Evolutionary conservation across 2,797 vertebrate genomes (phyloP).

Genomic region (Xiphorhynchus erythropygius): DNA sequence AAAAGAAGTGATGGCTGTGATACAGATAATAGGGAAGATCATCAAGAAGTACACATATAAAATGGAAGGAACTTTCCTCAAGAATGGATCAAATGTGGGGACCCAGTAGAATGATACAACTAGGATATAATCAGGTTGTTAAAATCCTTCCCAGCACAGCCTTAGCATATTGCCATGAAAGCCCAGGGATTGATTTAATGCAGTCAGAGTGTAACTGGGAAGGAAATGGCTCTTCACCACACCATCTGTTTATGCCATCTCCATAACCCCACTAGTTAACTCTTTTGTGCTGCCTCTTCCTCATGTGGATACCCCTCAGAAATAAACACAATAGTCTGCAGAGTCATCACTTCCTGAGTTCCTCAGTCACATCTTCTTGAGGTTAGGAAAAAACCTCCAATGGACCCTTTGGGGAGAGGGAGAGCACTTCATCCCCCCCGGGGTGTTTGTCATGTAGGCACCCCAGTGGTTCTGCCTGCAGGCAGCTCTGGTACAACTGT

Average conservation of each 20-base stretch:
- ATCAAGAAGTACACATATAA: neutral
- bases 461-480: neutral
- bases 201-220: neutral
- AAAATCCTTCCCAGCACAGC: slow-evolving; percentile 14
- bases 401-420: neutral
- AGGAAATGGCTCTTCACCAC: slow-evolving; percentile 39
- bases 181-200: slow-evolving; percentile 24
- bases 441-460: neutral
- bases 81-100: neutral
- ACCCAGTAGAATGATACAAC: neutral
- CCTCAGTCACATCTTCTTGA: neutral
- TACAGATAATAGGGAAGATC: neutral
- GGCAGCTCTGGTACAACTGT: neutral
- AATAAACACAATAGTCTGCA: neutral
- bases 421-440: neutral
- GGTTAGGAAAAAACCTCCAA: neutral
- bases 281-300: neutral
- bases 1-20: neutral
- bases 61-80: neutral
- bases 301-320: neutral
- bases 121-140: neutral
- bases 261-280: neutral
- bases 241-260: slow-evolving; percentile 21
- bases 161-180: neutral
- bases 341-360: neutral